phyloP scores from a whole-genome alignment of 2,888 invertebrate genomes.

The Pristionchus mayeri region DNA sequence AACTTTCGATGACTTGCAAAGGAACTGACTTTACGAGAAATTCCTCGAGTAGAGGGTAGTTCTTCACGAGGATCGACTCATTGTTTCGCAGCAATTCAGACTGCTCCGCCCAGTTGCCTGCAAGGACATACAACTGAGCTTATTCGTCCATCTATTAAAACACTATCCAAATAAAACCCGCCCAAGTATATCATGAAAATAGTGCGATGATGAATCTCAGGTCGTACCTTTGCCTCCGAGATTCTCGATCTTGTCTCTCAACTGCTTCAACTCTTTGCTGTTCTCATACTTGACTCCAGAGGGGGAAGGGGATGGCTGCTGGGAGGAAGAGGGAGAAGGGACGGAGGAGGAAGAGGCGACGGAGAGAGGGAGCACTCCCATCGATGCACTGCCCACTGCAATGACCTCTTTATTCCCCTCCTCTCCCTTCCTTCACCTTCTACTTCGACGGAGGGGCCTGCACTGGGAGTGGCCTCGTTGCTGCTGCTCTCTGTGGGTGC shows the following conservation, averaged over 20 bases:
- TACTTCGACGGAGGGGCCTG: background rate
- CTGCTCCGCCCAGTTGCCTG: background rate
- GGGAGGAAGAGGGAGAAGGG: constrained; percentile 32
- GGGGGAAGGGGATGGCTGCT: background rate
- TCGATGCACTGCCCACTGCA: background rate
- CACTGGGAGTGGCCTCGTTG: background rate
- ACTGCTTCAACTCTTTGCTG: background rate
- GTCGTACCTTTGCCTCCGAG: background rate
- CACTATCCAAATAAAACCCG: too few species aligned
- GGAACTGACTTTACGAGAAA: constrained; percentile 2
- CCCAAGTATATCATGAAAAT: too few species aligned
- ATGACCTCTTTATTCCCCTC: background rate
- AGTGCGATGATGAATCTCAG: too few species aligned
- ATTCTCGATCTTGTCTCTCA: background rate
- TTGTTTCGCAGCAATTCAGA: background rate
- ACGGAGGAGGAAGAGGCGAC: background rate
- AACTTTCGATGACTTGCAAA: too few species aligned
- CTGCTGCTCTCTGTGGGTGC: background rate
- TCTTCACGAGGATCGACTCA: background rate
- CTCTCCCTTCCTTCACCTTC: background rate
- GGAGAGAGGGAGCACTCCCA: background rate
- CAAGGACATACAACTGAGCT: background rate
- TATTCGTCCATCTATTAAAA: background rate
- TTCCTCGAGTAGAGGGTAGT: background rate
- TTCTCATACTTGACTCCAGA: constrained; percentile 31